A percentile compares a stretch with the other conserved stretches of the same genome.
Evolutionary conservation across 2,113 vertebrate species (phyloP).

Genomic region (Diglossa brunneiventris): DNA sequence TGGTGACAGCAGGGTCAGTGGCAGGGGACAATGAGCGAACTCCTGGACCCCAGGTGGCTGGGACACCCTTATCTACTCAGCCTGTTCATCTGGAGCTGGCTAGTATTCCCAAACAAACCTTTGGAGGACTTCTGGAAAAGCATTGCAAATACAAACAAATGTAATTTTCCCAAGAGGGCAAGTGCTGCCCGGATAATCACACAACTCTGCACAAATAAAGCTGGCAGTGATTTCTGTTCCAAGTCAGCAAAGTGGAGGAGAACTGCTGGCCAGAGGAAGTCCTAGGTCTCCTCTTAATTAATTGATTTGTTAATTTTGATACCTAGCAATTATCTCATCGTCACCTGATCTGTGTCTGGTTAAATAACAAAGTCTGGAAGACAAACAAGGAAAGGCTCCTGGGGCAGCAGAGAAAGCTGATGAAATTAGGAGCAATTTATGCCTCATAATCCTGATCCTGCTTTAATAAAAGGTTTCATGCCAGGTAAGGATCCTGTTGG

Average conservation of each 20-base stretch:
- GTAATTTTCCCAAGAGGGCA: background rate
- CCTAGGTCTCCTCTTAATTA: background rate
- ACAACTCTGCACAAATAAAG: background rate
- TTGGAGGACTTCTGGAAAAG: conserved; percentile 6
- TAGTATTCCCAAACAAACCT: background rate
- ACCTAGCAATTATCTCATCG: background rate
- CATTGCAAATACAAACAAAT: background rate
- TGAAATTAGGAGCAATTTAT: background rate
- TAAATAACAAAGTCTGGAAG: background rate
- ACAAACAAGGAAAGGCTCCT: background rate
- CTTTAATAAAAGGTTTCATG: background rate
- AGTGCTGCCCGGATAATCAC: background rate
- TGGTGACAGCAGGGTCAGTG: background rate
- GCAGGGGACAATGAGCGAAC: background rate
- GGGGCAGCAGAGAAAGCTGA: background rate
- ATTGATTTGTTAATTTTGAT: background rate
- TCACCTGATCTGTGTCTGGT: background rate
- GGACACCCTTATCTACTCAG: background rate
- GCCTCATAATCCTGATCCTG: background rate
- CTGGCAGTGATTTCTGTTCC: background rate
- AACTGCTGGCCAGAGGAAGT: background rate
- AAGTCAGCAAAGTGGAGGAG: background rate
- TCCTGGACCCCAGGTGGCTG: background rate
- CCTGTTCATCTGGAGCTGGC: background rate
- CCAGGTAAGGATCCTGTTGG: background rate